These are phyloP conservation scores for Polyergus mexicanus DNA, from an alignment of 1,140 invertebrate species.

Conservation along the genomic window DNA sequence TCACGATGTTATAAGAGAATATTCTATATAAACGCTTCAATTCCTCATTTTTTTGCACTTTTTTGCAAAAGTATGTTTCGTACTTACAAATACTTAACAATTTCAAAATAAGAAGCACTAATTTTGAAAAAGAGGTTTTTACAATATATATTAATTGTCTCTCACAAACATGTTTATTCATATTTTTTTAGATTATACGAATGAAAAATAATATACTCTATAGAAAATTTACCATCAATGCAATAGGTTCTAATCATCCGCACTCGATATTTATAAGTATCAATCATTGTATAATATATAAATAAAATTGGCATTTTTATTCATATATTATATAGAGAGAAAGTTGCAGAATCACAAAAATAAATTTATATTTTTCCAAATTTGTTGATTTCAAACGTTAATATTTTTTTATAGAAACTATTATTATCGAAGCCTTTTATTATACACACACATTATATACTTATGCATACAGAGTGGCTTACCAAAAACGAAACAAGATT, in stretches of 20 bases:
- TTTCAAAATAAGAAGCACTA: slow-evolving; percentile 3
- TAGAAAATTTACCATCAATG: not conserved
- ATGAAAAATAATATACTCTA: too few relatives aligned
- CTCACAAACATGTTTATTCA: too few relatives aligned
- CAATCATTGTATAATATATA: not conserved
- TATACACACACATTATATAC: too few relatives aligned
- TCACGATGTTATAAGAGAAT: slow-evolving; percentile 12
- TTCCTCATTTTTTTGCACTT: slow-evolving; percentile 12
- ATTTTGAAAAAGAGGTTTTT: too few relatives aligned
- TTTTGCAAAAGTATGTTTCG: slow-evolving; percentile 9
- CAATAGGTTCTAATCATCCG: slow-evolving; percentile 23
- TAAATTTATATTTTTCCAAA: too few relatives aligned
- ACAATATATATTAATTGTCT: not conserved
- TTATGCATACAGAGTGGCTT: too few relatives aligned
- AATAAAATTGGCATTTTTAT: slow-evolving; percentile 12
- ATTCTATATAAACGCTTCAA: not conserved
- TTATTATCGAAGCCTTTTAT: too few relatives aligned
- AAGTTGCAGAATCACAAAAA: too few relatives aligned
- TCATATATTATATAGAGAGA: not conserved
- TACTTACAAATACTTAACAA: not conserved
- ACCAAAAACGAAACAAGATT: too few relatives aligned
- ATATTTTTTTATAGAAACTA: too few relatives aligned
- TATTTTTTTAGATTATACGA: too few relatives aligned
- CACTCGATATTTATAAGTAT: not conserved
- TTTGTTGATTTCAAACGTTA: too few relatives aligned